phyloP scores from a whole-genome alignment of 2,113 vertebrate species.

The Papio anubis region DNA sequence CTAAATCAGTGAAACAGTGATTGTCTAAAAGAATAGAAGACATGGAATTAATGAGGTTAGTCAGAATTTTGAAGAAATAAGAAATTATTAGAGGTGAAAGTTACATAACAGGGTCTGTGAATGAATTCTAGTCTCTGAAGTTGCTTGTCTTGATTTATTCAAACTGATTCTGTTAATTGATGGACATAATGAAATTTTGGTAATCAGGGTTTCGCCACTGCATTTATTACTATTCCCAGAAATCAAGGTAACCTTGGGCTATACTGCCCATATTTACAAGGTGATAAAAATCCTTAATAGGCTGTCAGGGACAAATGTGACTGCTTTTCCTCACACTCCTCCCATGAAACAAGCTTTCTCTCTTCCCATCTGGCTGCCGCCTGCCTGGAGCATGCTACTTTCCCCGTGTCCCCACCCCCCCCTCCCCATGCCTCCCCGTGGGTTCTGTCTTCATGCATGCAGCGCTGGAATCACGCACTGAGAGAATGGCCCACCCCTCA shows the following conservation, averaged over 20 bases:
- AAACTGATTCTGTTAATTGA: conserved; percentile 4
- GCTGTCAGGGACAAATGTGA: conserved; percentile 43
- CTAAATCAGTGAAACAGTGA: conserved; percentile 75
- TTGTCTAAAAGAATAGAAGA: conserved; percentile 63
- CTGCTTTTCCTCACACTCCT: conserved; percentile 23
- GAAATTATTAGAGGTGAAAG: conserved; percentile 55
- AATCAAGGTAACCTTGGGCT: conserved; percentile 64
- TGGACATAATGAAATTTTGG: conserved; percentile 36
- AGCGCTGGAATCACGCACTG: background rate
- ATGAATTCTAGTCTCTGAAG: conserved; percentile 23
- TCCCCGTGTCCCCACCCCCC: background rate
- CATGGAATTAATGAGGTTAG: conserved; percentile 61
- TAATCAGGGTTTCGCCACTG: conserved; percentile 71
- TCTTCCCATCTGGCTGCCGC: conserved; percentile 60
- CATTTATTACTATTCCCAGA: conserved; percentile 29
- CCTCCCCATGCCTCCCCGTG: background rate
- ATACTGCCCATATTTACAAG: conserved; percentile 60
- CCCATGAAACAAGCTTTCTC: conserved; percentile 52
- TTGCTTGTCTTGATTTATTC: conserved; percentile 37
- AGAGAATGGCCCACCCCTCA: conserved; percentile 1
- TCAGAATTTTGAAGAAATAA: conserved; percentile 38
- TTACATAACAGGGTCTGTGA: background rate
- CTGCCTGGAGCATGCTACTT: conserved; percentile 63
- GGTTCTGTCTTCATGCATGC: conserved; percentile 31
- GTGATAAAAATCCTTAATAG: conserved; percentile 45